Base-by-base conservation (phyloP, 1,140 invertebrate species). In the Euwallacea fornicatus region DNA sequence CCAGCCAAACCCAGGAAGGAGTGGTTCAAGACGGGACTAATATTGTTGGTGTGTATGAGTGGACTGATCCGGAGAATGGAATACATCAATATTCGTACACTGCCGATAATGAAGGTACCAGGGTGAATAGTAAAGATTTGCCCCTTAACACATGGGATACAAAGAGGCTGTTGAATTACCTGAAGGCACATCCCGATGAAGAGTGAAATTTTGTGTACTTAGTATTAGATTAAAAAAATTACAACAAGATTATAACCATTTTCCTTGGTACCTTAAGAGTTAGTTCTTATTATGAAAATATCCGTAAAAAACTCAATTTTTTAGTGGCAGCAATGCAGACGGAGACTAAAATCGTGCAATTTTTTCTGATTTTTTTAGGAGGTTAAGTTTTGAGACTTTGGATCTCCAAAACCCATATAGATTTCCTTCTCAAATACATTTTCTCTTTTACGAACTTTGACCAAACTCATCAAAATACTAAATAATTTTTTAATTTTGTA, bases 41-140 rank as follows among this genome's bases (percentile, higher is more conserved):
- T 0, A 86, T 88, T 73, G 78, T 82, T 33, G 89, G 89, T 2
- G 86, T 85, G 1, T 90, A 86, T 78, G 86, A 86, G 9, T 92
- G 89, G 77, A 86, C 85, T 8, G 87, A 86, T 67, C 86, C 88
- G 7, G 86, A 89, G 70, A 88, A 88, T 8, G 84, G 84, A 16
- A 73, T 84, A 8, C 85, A 89, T 66, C 80, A 80, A 50, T 77
- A 89, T 7, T 84, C n/a, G 10, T 88, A 87, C 73, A 84, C 82
- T 13, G 86, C 87, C 33, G 86, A 88, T 75, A 86, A 88, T 76
- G 86, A 87, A 58, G 46, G 46, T 11, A 13, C 46, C 13, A 50
- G 3, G 9, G 9, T 50, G 9, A 50, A 50, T 50, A 50, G 46
- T 13, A 13, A 50, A 11, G 46, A 50, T 50, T 11, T 50, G 13